Evolutionary conservation across 2,888 invertebrate species (phyloP), one percentile per base, ranked within the genome.

Genomic region (Aricia artaxerxes): DNA sequence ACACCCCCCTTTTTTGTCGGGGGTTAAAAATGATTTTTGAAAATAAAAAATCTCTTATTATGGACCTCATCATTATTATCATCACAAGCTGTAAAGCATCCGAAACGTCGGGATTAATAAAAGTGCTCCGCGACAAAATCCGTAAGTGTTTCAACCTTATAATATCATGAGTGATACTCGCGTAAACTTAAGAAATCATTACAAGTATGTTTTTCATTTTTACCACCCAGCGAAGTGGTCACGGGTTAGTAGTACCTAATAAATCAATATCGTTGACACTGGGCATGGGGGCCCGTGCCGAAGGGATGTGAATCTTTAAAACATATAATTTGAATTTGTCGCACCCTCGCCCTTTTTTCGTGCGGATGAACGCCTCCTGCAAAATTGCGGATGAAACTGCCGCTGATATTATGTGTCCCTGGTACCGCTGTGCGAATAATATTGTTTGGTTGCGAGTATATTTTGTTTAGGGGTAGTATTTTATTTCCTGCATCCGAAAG

Each of bases 241-340:
- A 13, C 38, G 4, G 4, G 4, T 38, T 4, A 53, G 13, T 1
- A 7, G 13, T 53, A 53, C 16, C 13, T 61, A 61, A 24, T 38
- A 31, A 44, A 40, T 64, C 64, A 44, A 78, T 64, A 78, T 31
- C 44, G 49, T 40, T 57, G 16, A 16, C 16, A 57, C 31, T 49
- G 44, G 78, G 44, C 49, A 64, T 78, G 72, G 72, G 72, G 53
- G 31, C 9, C n/a, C 24, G 44, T 35, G 35, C 44, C 16, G 35
- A 76, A 31, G 35, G 31, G 57, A 69, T 57, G 76, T 76, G 53
- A 76, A 76, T 35, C 16, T 57, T 76, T 53, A 76, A 53, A 76
- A 89, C 87, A 88, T 88, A 89, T 88, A 90, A 92, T 91, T 89
- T 91, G 92, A 90, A 91, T 91, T 90, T 88, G 85, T 85, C 86